Conservation (phyloP, 37 sponge, comb jelly and placozoan species). For the Theonella swinhoei region DNA sequence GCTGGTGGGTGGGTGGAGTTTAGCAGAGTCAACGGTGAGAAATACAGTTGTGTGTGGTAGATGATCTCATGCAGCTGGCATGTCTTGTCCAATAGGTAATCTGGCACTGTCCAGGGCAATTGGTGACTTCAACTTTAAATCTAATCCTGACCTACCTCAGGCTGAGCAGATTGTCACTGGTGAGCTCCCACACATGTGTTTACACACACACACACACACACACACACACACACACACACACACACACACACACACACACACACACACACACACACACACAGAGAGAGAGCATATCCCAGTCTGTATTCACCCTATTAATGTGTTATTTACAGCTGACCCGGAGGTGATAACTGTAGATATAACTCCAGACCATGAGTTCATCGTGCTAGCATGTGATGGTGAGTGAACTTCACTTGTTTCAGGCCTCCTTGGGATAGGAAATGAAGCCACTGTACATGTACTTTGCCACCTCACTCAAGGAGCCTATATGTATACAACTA, state of each 20-base stretch:
- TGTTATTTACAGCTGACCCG: slow-evolving; percentile 66
- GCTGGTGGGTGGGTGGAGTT: slow-evolving; percentile 95
- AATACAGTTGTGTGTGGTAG: neutral
- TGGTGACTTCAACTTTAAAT: slow-evolving; percentile 94
- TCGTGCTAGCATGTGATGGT: slow-evolving; percentile 96
- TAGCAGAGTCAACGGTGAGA: slow-evolving; percentile 91
- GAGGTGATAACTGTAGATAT: slow-evolving; percentile 64
- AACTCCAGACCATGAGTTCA: slow-evolving; percentile 81
- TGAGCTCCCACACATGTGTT: slow-evolving; percentile 23
- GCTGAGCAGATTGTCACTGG: slow-evolving; percentile 93
- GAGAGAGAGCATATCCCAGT: no score
- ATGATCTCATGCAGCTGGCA: no score
- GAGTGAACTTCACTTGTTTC: slow-evolving; percentile 17
- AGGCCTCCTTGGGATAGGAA: neutral
- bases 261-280: no score
- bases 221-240: neutral
- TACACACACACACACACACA: no score
- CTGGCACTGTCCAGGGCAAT: slow-evolving; percentile 93
- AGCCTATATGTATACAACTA: neutral
- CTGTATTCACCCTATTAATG: no score
- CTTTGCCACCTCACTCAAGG: neutral
- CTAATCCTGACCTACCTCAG: slow-evolving; percentile 39
- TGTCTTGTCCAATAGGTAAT: slow-evolving; percentile 42
- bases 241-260: neutral
- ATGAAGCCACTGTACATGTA: neutral